Conservation (phyloP, 2,113 vertebrate genomes). For the Microtus ochrogaster region DNA sequence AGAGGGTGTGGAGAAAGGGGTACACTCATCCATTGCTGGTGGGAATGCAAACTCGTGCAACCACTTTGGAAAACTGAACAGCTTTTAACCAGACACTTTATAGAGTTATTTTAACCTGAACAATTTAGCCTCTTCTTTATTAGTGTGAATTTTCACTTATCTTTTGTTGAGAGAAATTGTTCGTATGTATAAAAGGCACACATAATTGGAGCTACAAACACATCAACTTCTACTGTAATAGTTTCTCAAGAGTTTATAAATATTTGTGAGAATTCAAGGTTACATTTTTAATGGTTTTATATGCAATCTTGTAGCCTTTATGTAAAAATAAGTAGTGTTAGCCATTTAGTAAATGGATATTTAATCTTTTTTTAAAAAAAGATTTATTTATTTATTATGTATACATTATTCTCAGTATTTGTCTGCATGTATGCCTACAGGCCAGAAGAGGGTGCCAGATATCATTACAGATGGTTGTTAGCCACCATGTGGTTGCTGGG, state of each 20-base stretch:
- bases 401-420: too few relatives aligned
- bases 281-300: neutral
- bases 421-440: too few relatives aligned
- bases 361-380: neutral
- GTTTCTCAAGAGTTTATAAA: slow-evolving; percentile 1
- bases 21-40: too few relatives aligned
- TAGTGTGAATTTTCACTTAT: neutral
- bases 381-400: too few relatives aligned
- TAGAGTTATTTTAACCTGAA: slow-evolving; percentile 1
- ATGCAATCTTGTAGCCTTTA: slow-evolving; percentile 13
- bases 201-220: neutral
- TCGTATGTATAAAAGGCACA: slow-evolving; percentile 42
- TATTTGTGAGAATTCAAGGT: neutral
- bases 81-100: neutral
- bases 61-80: neutral
- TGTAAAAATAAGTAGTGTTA: neutral
- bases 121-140: neutral
- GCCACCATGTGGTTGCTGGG: too few relatives aligned
- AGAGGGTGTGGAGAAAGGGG: too few relatives aligned
- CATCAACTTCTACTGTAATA: neutral
- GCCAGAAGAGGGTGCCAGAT: too few relatives aligned
- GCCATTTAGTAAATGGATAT: slow-evolving; percentile 7
- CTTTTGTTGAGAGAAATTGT: neutral
- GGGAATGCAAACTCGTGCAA: too few relatives aligned
- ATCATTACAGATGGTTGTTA: too few relatives aligned